Conservation (phyloP, 2,113 vertebrate genomes). For the Pycnonotus jocosus region DNA sequence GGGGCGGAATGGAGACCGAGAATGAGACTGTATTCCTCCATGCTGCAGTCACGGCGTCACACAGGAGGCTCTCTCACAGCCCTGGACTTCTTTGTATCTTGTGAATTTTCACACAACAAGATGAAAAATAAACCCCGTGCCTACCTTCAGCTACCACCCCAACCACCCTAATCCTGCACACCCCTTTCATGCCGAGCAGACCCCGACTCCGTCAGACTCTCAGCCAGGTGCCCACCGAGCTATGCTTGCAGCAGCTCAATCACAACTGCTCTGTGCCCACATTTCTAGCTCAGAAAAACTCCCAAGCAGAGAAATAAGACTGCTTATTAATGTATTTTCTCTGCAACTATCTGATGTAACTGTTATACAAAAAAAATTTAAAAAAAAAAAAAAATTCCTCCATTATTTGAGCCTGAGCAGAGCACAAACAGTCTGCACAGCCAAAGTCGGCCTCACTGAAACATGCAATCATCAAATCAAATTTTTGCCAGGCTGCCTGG, state of each 20-base stretch:
- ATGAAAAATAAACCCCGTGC: background rate
- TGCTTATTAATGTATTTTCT: background rate
- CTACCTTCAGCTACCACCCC: background rate
- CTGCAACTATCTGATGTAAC: background rate
- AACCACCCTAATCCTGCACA: fast-evolving
- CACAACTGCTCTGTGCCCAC: fast-evolving
- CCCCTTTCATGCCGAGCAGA: background rate
- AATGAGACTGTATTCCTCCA: fast-evolving
- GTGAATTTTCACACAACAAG: background rate
- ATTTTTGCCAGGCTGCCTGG: background rate
- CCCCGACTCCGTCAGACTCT: fast-evolving
- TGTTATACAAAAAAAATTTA: background rate
- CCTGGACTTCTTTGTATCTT: background rate
- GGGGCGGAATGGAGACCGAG: fast-evolving
- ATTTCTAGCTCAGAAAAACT: background rate
- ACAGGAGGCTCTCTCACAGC: background rate
- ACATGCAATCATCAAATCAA: background rate
- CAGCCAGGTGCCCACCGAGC: fast-evolving
- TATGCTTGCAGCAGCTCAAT: background rate
- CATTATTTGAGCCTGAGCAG: background rate
- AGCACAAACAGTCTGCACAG: background rate
- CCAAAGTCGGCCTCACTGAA: background rate
- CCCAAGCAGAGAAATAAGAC: background rate
- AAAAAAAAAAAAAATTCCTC: background rate
- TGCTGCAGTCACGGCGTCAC: fast-evolving